These are phyloP conservation scores for Paguma larvata DNA, from an alignment of 2,797 vertebrate genomes.

Conservation along the genomic window DNA sequence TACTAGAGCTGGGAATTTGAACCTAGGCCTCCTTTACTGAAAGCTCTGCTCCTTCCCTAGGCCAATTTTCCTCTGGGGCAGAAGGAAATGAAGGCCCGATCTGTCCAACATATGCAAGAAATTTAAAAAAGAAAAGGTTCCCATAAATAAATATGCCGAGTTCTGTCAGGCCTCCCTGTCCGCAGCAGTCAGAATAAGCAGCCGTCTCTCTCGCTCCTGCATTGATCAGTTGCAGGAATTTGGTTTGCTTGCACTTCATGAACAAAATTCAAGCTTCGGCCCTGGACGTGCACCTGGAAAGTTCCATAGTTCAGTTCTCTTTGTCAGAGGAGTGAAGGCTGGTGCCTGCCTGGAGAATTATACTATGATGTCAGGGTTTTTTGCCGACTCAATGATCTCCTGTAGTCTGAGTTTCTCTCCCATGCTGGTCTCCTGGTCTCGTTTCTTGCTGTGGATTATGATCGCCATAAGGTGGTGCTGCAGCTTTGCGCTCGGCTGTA, in stretches of 20 bases:
- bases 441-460: slow-evolving; percentile 26
- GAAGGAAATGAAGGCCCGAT: slow-evolving; percentile 42
- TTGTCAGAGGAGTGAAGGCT: background rate
- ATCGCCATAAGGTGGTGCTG: slow-evolving; percentile 67
- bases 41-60: slow-evolving; percentile 34
- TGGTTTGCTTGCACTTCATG: slow-evolving; percentile 54
- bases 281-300: background rate
- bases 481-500: background rate
- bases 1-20: slow-evolving; percentile 26
- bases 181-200: background rate
- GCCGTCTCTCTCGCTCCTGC: background rate
- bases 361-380: background rate
- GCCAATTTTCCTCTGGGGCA: slow-evolving; percentile 43
- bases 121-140: slow-evolving; percentile 34
- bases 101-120: slow-evolving; percentile 3
- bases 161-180: background rate
- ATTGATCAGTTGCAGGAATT: slow-evolving; percentile 39
- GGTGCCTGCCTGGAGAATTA: slow-evolving; percentile 5
- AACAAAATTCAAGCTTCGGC: slow-evolving; percentile 2
- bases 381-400: slow-evolving; percentile 16
- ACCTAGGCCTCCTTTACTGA: background rate
- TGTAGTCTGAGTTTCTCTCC: background rate
- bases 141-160: background rate
- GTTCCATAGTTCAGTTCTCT: background rate
- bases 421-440: background rate